phyloP scores from a whole-genome alignment of 2,888 invertebrate species.

The Carpatolechia fugitivella region DNA sequence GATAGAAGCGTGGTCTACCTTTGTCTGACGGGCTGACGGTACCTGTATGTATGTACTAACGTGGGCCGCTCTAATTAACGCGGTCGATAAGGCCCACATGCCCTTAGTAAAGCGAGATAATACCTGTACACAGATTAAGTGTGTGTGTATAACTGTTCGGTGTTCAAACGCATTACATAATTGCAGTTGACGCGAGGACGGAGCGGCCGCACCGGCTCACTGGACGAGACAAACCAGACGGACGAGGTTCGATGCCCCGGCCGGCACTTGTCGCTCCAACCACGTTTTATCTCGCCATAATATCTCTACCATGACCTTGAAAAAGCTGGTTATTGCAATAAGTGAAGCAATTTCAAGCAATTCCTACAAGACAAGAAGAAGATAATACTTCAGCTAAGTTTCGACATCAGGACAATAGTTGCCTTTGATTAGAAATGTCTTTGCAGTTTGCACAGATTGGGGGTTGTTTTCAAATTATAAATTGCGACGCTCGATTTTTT shows the following conservation, averaged over 20 bases:
- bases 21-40: neutral
- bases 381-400: no score
- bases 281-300: conserved; percentile 36
- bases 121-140: neutral
- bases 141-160: conserved; percentile 6
- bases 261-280: conserved; percentile 48
- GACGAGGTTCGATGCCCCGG: conserved; percentile 59
- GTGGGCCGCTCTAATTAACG: neutral
- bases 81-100: conserved; percentile 2
- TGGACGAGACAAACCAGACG: conserved; percentile 53
- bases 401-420: no score
- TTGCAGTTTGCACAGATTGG: no score
- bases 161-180: conserved; percentile 42
- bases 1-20: neutral
- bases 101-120: neutral
- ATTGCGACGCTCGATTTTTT: no score
- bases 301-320: conserved; percentile 40
- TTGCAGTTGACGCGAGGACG: conserved; percentile 49
- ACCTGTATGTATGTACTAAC: neutral
- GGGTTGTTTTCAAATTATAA: no score
- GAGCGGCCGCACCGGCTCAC: conserved; percentile 26
- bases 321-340: conserved; percentile 10
- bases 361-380: no score
- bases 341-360: neutral
- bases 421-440: no score